Base-by-base conservation (phyloP, 2,797 vertebrate species). In the Cottoperca gobio region DNA sequence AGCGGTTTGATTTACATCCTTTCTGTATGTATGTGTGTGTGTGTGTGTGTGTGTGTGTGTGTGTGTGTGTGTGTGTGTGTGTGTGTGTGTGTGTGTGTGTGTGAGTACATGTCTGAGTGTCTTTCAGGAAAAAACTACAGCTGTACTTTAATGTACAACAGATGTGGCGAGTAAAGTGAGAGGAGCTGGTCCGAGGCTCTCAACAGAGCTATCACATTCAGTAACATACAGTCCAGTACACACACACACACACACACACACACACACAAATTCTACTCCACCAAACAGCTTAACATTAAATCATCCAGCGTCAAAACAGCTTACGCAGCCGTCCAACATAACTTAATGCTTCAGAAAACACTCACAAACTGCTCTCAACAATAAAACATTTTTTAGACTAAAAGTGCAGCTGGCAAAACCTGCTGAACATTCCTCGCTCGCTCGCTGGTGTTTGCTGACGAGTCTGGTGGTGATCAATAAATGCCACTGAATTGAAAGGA, bases 131-230 rank as follows among this genome's bases (percentile, higher is more conserved):
- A 90, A n/a, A 79, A 81, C 87, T 92, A 92, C 95, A 97, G 95
- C 95, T 96, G 95, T 84, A 86, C 86, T 82, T 92, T 95, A 95
- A 97, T 95, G 86, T 83, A 70, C 79, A 94, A 90, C 96, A 97
- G 95, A 97, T 97, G 96, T 94, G 79, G 40, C 0, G 28, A 45
- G 86, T 53, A 61, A 77, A 73, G 81, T 2, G 23, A 79, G 67
- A 70, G 80, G 66, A 78, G 76, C 70, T 9, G 4, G 68, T 73
- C 69, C 73, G 67, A 78, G 54, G 70, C 78, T 79, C 80, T 88
- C 83, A 58, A 78, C 62, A 84, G 86, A 89, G 67, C 77, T 64
- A 60, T 86, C 78, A 83, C 70, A 55, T 78, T 76, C 70, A 28
- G 64, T 12, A 69, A 69, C 75, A 63, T 28, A n/a, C 64, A 78